Percentiles rank a stretch among this genome's conserved stretches.
phyloP scores from a whole-genome alignment of 1,140 invertebrate genomes.

The Drosophila pallidifrons region DNA sequence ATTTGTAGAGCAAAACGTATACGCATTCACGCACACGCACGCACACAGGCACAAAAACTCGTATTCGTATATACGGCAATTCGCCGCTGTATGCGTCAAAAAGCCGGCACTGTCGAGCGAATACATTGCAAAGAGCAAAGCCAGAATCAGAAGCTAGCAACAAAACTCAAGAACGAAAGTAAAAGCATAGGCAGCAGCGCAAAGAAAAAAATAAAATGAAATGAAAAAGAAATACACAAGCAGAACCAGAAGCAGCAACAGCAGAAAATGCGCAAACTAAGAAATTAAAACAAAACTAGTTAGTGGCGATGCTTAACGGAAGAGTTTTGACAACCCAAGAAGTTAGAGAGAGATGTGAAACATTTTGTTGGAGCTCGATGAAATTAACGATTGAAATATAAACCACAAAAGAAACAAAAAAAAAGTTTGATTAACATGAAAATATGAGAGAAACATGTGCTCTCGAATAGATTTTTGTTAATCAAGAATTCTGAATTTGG shows the following conservation, averaged over 20 bases:
- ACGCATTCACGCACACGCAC: constrained; percentile 5
- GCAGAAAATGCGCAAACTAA: constrained; percentile 31
- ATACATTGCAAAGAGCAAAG: constrained; percentile 46
- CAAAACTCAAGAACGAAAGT: constrained; percentile 71
- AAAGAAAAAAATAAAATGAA: constrained; percentile 32
- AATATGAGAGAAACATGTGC: constrained; percentile 36
- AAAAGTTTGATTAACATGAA: background rate
- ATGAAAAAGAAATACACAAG: constrained; percentile 30
- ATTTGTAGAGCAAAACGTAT: constrained; percentile 53
- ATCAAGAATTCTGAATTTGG: background rate
- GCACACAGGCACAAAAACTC: no score
- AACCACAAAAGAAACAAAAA: constrained; percentile 20
- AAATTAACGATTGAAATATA: constrained; percentile 16
- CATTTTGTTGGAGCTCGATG: constrained; percentile 3
- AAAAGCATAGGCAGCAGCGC: constrained; percentile 60
- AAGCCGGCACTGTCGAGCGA: constrained; percentile 74
- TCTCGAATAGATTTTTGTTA: constrained; percentile 10
- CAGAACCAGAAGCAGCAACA: constrained; percentile 29
- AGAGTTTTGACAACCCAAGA: constrained; percentile 24
- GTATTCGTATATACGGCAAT: constrained; percentile 20
- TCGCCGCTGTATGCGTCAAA: constrained; percentile 65
- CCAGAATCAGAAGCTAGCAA: constrained; percentile 51
- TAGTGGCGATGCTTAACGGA: constrained; percentile 36
- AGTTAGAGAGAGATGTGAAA: background rate
- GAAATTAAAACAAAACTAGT: constrained; percentile 51